Base-by-base conservation (phyloP, 92 coral and sea anemone genomes). In the Chrysogorgia sp. region DNA sequence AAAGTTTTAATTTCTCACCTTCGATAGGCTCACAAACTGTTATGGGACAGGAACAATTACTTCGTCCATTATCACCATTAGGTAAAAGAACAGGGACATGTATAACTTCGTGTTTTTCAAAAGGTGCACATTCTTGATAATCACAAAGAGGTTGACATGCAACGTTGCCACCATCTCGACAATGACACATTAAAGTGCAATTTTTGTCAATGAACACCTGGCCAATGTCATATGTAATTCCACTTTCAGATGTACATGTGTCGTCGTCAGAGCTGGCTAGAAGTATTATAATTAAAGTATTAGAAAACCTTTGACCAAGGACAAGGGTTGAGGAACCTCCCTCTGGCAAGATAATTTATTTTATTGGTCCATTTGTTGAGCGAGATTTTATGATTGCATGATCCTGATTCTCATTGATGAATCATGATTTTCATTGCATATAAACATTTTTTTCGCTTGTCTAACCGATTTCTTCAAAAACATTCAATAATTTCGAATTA, bases 121-220 rank as follows among this genome's bases (percentile, higher is more conserved):
- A 67, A 22, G 64, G 34, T 19, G 59, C 49, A 69, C 61, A 47
- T 6, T 47, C 53, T 15, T 47, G 53, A 58, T 34, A 22, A 10
- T 14, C 31, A 69, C 76, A 69, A 35, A 69, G 34, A 10, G 40
- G 25, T 20, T 45, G 12, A 31, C 76, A 69, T 47, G 76, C 28
- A 45, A 69, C 34, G 13, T 25, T 58, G 2, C 59, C 76, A 12
- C 40, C 59, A 14, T 69, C 33, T 28, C 26, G 76, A 69, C 76
- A 69, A 69, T 21, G 29, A 35, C 76, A 69, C 21, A 45, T 19
- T n/a, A 34, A 29, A 23, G 59, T 28, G 25, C 76, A 69, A 60
- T 69, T 69, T 33, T 26, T 19, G 60, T 69, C 59, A 45, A 58
- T 26, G 76, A 69, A 69, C 50, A 45, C 41, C 24, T 55, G 33